Percentiles rank a stretch among this genome's conserved stretches.
Evolutionary conservation across 2,113 vertebrate genomes (phyloP).

Genomic region (Macquaria australasica): DNA sequence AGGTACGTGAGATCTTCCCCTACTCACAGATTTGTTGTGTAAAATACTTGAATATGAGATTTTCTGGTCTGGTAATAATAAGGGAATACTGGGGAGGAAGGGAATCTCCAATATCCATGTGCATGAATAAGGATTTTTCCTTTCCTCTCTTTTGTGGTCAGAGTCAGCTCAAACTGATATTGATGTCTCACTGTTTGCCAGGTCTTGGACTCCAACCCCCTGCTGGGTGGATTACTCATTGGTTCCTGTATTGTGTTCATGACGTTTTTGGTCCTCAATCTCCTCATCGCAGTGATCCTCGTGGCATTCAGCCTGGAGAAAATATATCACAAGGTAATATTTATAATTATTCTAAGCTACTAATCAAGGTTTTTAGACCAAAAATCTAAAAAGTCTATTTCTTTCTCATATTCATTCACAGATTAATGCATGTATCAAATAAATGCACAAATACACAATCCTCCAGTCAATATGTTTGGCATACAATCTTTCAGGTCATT

Average conservation of each 20-base stretch:
- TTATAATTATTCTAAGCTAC: not conserved
- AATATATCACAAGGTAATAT: slow-evolving; percentile 87
- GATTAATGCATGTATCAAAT: too few species aligned
- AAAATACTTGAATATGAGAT: too few species aligned
- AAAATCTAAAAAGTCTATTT: not conserved
- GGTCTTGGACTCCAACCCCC: slow-evolving; percentile 88
- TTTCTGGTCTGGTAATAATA: not conserved
- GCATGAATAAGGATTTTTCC: not conserved
- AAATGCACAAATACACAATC: too few species aligned
- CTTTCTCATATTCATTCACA: too few species aligned
- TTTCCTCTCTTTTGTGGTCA: not conserved
- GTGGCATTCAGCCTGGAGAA: slow-evolving; percentile 91
- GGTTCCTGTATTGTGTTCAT: slow-evolving; percentile 93
- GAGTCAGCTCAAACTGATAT: not conserved
- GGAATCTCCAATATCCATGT: not conserved
- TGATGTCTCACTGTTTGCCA: slow-evolving; percentile 57
- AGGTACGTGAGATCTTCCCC: slow-evolving; percentile 80
- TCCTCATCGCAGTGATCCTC: slow-evolving; percentile 92
- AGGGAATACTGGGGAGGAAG: too few species aligned
- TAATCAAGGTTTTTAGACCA: not conserved
- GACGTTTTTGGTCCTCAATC: slow-evolving; percentile 93
- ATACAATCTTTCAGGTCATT: too few species aligned
- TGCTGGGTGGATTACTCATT: slow-evolving; percentile 90
- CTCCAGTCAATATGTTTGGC: too few species aligned
- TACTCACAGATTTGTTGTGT: not conserved